Evolutionary conservation across 2,797 vertebrate genomes (phyloP).

Genomic region (Sparus aurata): DNA sequence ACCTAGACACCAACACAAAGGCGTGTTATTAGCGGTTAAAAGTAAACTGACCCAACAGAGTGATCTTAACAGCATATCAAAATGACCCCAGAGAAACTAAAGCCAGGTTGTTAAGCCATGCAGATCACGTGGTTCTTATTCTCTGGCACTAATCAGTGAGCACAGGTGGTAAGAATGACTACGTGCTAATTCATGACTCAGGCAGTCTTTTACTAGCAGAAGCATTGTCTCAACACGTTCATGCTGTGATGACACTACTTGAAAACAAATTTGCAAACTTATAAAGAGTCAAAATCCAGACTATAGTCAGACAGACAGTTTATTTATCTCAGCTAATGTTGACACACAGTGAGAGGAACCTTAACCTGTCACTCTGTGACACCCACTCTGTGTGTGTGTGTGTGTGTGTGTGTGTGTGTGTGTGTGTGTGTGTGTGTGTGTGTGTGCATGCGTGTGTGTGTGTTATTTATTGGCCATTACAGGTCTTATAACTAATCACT

Average conservation of each 20-base stretch:
- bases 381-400: not conserved
- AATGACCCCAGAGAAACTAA: conserved; percentile 47
- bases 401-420: no score
- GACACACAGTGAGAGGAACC: not conserved
- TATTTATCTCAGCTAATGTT: not conserved
- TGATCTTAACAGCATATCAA: conserved; percentile 32
- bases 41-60: conserved; percentile 41
- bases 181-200: conserved; percentile 11
- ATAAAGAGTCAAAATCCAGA: not conserved
- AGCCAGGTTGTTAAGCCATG: conserved; percentile 43
- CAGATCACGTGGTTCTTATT: conserved; percentile 27
- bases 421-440: no score
- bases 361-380: conserved; percentile 3
- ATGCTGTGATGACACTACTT: not conserved
- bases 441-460: no score
- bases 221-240: not conserved
- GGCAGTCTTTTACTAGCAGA: not conserved
- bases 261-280: not conserved
- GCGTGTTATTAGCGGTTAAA: conserved; percentile 21
- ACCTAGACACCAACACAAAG: conserved; percentile 19
- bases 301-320: not conserved
- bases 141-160: conserved; percentile 26
- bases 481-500: conserved; percentile 1
- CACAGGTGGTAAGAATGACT: conserved; percentile 30
- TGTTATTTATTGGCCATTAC: conserved; percentile 39